Evolutionary conservation across 2,888 invertebrate genomes (phyloP), one percentile per base, ranked within the genome.

Genomic region (Caenorhabditis virilis): DNA sequence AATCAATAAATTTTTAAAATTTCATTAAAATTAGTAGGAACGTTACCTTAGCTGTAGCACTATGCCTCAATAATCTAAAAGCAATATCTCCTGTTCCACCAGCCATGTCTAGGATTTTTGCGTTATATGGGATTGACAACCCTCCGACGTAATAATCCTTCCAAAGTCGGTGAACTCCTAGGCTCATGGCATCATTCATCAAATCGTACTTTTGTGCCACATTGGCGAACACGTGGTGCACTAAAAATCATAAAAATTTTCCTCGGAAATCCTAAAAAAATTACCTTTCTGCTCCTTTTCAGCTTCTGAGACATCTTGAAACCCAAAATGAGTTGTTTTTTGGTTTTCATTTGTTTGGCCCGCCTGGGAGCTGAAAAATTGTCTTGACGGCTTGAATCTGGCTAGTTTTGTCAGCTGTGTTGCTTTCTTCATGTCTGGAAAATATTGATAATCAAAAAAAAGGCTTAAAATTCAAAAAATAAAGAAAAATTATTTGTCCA

Each of bases 21-120:
- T n/a, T n/a, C n/a, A n/a, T n/a, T n/a, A n/a, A n/a, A n/a, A n/a
- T n/a, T n/a, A n/a, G n/a, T n/a, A n/a, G n/a, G n/a, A n/a, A n/a
- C n/a, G n/a, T n/a, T 2, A 84, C 85, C 43, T 65, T 74, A 20
- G 39, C 85, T 77, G 45, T 86, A 62, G 67, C 53, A 13, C 53
- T 53, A 25, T 62, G 42, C n/a, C 62, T 38, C 25, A 50, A 41
- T 82, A 91, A 92, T 48, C 95, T 88, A 85, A 95, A 95, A 11
- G 94, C 90, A 79, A 98, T 95, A 82, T 95, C 95, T 52, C 95
- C 93, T 74, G 94, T 98, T 25, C 98, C 98, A n/a, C 98, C 97
- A 45, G 97, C 97, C 79, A 95, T 92, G 85, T 99, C 98, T 16
- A 98, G 85, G 35, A 71, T 66, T 61, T 72, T 88, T 25, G 89